A percentile compares a stretch with the other conserved stretches of the same genome.
phyloP scores from a whole-genome alignment of 2,113 vertebrate species.

The Zingel zingel region DNA sequence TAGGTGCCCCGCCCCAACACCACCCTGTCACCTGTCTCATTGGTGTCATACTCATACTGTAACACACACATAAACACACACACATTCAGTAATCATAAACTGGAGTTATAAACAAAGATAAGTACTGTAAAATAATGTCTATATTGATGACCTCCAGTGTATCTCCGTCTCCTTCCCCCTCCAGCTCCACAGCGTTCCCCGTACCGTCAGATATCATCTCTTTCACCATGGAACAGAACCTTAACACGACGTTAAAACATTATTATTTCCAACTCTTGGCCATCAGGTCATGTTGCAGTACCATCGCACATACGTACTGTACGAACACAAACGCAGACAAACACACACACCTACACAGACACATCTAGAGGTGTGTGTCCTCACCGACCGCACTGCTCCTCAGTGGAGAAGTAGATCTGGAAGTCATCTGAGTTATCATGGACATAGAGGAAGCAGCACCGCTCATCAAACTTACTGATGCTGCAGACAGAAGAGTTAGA shows the following conservation, averaged over 20 bases:
- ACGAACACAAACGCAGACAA: constrained; percentile 46
- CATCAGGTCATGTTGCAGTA: constrained; percentile 80
- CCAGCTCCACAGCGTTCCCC: constrained; percentile 89
- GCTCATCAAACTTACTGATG: constrained; percentile 95
- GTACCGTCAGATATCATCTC: constrained; percentile 90
- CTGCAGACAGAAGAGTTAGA: constrained; percentile 74
- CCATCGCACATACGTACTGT: background rate
- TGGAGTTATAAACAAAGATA: background rate
- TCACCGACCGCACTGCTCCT: constrained; percentile 93
- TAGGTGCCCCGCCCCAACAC: constrained; percentile 92
- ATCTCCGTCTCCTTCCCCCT: constrained; percentile 90
- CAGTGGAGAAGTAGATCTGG: constrained; percentile 97
- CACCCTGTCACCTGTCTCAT: constrained; percentile 87
- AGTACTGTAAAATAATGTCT: background rate
- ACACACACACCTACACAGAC: constrained; percentile 70
- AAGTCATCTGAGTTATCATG: constrained; percentile 96
- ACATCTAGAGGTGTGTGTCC: constrained; percentile 72
- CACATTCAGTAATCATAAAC: background rate
- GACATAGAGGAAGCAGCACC: constrained; percentile 96
- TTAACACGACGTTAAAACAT: constrained; percentile 53
- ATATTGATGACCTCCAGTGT: constrained; percentile 88
- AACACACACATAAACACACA: constrained; percentile 10
- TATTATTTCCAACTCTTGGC: constrained; percentile 18
- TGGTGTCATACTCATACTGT: constrained; percentile 92
- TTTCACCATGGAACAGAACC: constrained; percentile 95